Evolutionary conservation across 53 echinoderm and acorn worm genomes (phyloP), one percentile per base, ranked within the genome.

Genomic region (Pentamera pediparva): DNA sequence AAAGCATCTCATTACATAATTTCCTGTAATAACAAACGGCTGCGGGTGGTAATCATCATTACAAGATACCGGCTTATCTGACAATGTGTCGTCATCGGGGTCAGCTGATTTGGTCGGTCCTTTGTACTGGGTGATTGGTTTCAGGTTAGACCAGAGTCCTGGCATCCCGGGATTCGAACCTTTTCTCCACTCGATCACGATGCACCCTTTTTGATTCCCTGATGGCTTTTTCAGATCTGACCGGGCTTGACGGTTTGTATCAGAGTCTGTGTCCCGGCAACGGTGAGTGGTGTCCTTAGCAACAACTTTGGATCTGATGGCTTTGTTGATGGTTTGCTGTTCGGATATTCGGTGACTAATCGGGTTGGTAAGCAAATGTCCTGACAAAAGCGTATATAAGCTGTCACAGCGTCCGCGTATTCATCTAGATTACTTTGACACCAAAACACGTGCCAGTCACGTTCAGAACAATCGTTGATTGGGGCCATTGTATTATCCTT

Each of bases 71-170:
- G 19, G 49, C 32, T 37, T 53, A 43, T 82, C 30, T 27, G 75
- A 76, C 20, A 82, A 32, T 70, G 80, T 45, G 31, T 50, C 54
- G 28, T 82, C 82, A 65, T 65, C 56, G 11, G 82, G n/a, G 5
- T 53, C 21, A 37, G 41, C 40, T 9, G 60, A 54, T 50, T 61
- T 37, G 29, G 57, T 36, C 55, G 13, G 63, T 37, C 35, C 20
- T 37, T 63, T 62, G 56, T 75, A 82, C n/a, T 72, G 56, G 10
- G 73, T 81, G 13, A 73, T 81, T 6, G 24, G 71, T 28, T 81
- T 58, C 32, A 82, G 37, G 31, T 69, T 64, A 27, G 74, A 54
- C 82, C 82, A 82, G 49, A 82, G 64, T n/a, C n/a, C n/a, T n/a
- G n/a, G 58, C 52, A 50, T 53, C 67, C 56, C 35, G 35, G 12